These are phyloP conservation scores for Erinaceus europaeus DNA, from an alignment of 2,113 vertebrate species.

Conservation along the genomic window DNA sequence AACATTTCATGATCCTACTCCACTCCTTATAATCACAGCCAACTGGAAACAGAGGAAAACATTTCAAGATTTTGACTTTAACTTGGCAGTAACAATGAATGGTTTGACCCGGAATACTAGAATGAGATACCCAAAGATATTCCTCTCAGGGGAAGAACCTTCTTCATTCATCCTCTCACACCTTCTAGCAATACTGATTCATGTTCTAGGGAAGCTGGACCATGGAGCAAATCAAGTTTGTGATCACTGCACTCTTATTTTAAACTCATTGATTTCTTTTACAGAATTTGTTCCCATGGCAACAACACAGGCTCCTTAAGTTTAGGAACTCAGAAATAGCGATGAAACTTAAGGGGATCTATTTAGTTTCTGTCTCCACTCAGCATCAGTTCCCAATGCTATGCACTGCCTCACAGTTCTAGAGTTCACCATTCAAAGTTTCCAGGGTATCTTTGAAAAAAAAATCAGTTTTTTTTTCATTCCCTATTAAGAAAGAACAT, in stretches of 20 bases:
- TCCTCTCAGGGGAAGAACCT: not conserved
- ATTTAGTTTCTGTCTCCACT: not conserved
- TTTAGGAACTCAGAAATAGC: conserved; percentile 3
- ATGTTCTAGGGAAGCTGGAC: not conserved
- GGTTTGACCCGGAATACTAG: not conserved
- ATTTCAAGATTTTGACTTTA: not conserved
- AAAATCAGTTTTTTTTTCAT: not conserved
- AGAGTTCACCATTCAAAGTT: not conserved
- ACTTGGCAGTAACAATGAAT: not conserved
- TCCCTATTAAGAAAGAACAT: not conserved
- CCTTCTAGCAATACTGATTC: not conserved
- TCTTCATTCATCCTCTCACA: not conserved
- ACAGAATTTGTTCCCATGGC: conserved; percentile 21
- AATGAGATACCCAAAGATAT: not conserved
- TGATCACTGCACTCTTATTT: conserved; percentile 31
- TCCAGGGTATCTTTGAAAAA: not conserved
- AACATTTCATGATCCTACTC: not conserved
- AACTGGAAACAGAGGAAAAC: not conserved
- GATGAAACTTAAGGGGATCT: not conserved
- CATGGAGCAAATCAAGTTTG: not conserved
- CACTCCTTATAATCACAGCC: not conserved
- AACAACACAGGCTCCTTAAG: conserved; percentile 6
- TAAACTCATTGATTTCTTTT: conserved; percentile 59
- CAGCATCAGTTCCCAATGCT: not conserved
- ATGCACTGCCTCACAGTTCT: not conserved